Conservation (phyloP, 2,113 vertebrate genomes). For the Mus pahari region DNA sequence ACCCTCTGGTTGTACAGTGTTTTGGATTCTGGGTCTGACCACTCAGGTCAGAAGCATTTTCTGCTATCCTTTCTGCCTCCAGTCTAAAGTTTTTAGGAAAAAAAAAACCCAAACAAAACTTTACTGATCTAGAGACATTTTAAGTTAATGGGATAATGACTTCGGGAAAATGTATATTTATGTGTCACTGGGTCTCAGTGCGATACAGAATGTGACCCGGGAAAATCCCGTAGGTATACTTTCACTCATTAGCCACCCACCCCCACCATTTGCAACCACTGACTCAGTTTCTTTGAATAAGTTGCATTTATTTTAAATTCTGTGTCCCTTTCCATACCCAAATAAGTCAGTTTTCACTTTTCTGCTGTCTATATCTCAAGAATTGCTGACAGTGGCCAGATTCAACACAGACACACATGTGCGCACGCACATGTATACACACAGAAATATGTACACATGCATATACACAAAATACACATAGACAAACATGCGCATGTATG, state of each 20-base stretch:
- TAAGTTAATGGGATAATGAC: background rate
- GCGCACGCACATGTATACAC: background rate
- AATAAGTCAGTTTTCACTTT: background rate
- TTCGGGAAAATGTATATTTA: background rate
- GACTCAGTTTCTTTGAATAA: background rate
- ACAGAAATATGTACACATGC: background rate
- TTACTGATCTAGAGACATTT: background rate
- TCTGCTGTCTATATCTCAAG: background rate
- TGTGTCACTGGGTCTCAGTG: background rate
- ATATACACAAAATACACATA: background rate
- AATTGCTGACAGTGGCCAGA: too few relatives aligned
- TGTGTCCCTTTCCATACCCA: background rate
- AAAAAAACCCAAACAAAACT: background rate
- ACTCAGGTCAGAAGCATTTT: background rate
- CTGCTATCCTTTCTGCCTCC: background rate
- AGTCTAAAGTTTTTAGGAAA: background rate
- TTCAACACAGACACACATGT: background rate
- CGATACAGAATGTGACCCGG: background rate
- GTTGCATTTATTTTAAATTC: conserved; percentile 1
- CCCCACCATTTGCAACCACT: background rate
- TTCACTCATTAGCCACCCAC: background rate
- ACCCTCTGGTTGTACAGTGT: background rate
- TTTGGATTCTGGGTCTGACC: background rate
- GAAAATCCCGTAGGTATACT: background rate
- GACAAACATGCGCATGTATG: too few relatives aligned